Percentiles rank a stretch among this genome's conserved stretches.
phyloP scores from a whole-genome alignment of 1,140 invertebrate species.

The Aphis craccivora region DNA sequence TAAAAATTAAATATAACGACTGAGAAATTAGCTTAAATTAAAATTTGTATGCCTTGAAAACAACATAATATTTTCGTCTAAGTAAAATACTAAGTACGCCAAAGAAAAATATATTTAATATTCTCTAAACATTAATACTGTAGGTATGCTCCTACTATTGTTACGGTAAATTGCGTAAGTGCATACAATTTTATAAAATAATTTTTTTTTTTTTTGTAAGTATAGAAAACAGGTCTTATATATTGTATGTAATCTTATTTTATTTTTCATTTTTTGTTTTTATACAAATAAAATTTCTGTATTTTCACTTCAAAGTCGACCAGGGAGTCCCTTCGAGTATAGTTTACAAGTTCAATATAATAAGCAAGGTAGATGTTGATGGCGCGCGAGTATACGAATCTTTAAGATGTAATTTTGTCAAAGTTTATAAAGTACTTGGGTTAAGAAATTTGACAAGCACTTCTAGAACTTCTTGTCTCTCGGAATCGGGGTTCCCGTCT shows the following conservation, averaged over 20 bases:
- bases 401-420: conserved; percentile 22
- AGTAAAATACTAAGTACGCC: too few relatives aligned
- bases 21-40: not conserved
- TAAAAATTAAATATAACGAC: not conserved
- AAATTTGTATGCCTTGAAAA: not conserved
- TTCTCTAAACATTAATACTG: too few relatives aligned
- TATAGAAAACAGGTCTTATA: not conserved
- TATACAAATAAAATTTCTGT: not conserved
- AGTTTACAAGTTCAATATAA: conserved; percentile 26
- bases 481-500: not conserved
- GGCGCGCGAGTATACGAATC: not conserved
- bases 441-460: conserved; percentile 1
- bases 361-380: not conserved
- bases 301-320: not conserved
- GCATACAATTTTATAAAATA: not conserved
- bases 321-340: not conserved
- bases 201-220: not conserved
- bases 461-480: not conserved
- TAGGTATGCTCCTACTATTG: not conserved
- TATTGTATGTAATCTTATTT: not conserved
- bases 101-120: too few relatives aligned
- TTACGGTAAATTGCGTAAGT: not conserved
- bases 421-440: conserved; percentile 34
- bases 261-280: not conserved
- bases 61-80: too few relatives aligned